Base-by-base conservation (phyloP, 2,888 invertebrate genomes). In the Andricus quercusramuli region DNA sequence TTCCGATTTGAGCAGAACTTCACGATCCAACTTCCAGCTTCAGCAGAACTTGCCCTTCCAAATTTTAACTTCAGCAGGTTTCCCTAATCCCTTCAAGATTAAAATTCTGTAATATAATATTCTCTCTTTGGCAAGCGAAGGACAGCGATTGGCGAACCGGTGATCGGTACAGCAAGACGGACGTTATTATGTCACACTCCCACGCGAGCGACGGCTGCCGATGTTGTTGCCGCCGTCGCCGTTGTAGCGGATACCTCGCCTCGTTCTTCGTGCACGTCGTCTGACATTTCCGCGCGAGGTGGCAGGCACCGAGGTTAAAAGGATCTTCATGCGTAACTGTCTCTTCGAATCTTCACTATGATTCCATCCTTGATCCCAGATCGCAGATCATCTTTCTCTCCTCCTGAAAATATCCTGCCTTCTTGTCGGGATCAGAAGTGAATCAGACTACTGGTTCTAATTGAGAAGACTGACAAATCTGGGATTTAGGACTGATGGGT, bases 131-230 rank as follows among this genome's bases (percentile, higher is more conserved):
- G 62, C 25, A 62, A 62, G 62, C 25, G 62, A 62, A 41, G 17
- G 47, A 32, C n/a, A 62, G 59, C 62, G 25, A 62, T 68, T 44
- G 68, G 32, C 15, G 79, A 79, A 32, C 13, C 62, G 25, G 62
- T 22, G 22, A 25, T 62, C 62, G 15, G 62, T 25, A 62, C 62
- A 59, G 59, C 59, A 15, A 15, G 25, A 81, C 86, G 81, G 78
- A 84, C 83, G 85, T 85, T 90, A 89, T 91, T 91, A 91, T 91
- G 91, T 91, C 91, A 91, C 87, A 89, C 90, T 91, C 90, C 91
- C 91, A 90, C 90, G 89, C 91, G 89, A 90, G 88, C 89, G 89
- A 89, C 88, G 89, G 87, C 68, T 74, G 56, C 51, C 44, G 41
- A 51, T 47, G 20, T 51, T 56, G 74, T 32, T 15, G 68, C 44